A percentile compares a stretch with the other conserved stretches of the same genome.
Conservation (phyloP, 2,888 invertebrate genomes). For the Phrixothrix hirtus region DNA sequence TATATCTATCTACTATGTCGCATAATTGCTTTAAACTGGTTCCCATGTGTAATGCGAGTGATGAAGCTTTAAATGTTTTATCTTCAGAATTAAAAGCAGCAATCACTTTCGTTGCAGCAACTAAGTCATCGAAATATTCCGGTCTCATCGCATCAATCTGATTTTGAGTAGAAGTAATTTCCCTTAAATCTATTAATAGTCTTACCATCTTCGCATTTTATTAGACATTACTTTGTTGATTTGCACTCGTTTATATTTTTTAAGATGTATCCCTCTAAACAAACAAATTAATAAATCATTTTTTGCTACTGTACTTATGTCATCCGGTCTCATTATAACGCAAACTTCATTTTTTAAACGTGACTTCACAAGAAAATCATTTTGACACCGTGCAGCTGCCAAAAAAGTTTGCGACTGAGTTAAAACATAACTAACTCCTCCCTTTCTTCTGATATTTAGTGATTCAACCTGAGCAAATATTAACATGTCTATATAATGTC, state of each 20-base stretch:
- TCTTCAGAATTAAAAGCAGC: conserved; percentile 11
- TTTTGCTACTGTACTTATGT: conserved; percentile 12
- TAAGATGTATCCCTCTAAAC: conserved; percentile 9
- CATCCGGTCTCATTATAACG: conserved; percentile 5
- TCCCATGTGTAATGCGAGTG: conserved; percentile 10
- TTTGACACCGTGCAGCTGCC: conserved; percentile 9
- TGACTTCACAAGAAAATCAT: conserved; percentile 9
- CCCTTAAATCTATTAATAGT: conserved; percentile 4
- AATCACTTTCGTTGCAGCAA: conserved; percentile 12
- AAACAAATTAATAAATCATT: conserved; percentile 17
- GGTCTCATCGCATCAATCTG: conserved; percentile 6
- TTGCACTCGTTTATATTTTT: conserved; percentile 6
- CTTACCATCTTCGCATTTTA: conserved; percentile 8
- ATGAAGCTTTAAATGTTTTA: conserved; percentile 7
- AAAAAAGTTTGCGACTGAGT: conserved; percentile 10
- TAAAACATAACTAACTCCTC: conserved; percentile 7
- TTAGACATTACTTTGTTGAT: conserved; percentile 7
- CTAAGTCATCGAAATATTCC: conserved; percentile 8
- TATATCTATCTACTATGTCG: conserved; percentile 6
- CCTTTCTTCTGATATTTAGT: conserved; percentile 4
- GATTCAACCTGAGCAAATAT: neutral
- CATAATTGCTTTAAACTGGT: conserved; percentile 10
- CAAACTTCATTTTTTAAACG: conserved; percentile 6
- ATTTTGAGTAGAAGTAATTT: too few relatives aligned
- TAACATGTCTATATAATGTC: conserved; percentile 7